Percentiles rank a stretch among this genome's conserved stretches.
phyloP scores from a whole-genome alignment of 2,888 invertebrate species.

The Dexiosoma caninum region DNA sequence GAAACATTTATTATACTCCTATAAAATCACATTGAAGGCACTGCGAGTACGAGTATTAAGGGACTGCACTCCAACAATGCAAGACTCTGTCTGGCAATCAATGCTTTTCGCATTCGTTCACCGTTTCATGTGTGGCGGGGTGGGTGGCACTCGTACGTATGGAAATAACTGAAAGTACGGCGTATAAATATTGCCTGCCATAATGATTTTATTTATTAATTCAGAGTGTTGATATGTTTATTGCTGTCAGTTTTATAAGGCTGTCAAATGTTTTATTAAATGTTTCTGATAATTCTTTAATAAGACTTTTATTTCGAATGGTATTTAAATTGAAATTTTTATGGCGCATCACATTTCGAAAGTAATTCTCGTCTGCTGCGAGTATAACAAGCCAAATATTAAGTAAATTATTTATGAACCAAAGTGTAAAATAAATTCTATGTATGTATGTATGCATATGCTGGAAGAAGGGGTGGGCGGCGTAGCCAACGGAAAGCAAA shows the following conservation, averaged over 20 bases:
- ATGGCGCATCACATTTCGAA: constrained; percentile 3
- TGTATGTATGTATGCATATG: no score
- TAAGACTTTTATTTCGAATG: constrained; percentile 57
- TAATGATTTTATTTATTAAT: constrained; percentile 59
- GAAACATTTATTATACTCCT: constrained; percentile 46
- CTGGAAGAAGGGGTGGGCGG: neutral
- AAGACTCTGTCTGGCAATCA: neutral
- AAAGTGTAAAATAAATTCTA: neutral
- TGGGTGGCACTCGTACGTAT: no score
- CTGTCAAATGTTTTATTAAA: constrained; percentile 63
- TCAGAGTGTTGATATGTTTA: constrained; percentile 60
- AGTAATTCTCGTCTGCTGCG: neutral
- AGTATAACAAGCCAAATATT: neutral
- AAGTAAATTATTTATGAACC: constrained; percentile 38
- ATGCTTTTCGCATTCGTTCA: neutral
- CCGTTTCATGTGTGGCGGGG: neutral
- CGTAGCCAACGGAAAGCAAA: neutral
- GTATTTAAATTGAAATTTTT: constrained; percentile 22
- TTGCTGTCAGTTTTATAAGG: constrained; percentile 61
- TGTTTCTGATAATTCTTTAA: constrained; percentile 59
- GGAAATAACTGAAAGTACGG: neutral
- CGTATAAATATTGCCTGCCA: constrained; percentile 28
- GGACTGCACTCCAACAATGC: neutral
- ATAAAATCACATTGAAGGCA: neutral
- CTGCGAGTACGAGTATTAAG: neutral